These are phyloP conservation scores for Gila orcuttii DNA, from an alignment of 2,113 vertebrate genomes.

Conservation along the genomic window DNA sequence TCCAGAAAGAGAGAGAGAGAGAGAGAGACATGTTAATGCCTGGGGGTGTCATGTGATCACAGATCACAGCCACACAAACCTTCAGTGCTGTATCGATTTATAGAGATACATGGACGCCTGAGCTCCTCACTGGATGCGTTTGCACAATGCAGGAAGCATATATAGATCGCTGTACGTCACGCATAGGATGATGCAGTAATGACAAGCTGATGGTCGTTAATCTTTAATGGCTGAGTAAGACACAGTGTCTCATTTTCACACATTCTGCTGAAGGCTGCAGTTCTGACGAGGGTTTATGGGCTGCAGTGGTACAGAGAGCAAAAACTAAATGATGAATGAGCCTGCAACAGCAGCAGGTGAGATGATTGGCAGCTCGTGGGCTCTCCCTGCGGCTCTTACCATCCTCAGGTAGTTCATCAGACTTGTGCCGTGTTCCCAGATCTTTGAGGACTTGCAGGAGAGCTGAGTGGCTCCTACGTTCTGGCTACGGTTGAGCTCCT, in stretches of 20 bases:
- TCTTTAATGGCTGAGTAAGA: slow-evolving; percentile 39
- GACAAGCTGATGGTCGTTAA: slow-evolving; percentile 19
- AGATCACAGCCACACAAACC: background rate
- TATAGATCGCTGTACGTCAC: slow-evolving; percentile 13
- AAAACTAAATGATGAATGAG: slow-evolving; percentile 32
- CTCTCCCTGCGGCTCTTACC: slow-evolving; percentile 78
- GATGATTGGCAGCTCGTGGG: slow-evolving; percentile 31
- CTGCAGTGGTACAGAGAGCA: slow-evolving; percentile 19
- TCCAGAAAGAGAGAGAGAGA: slow-evolving; percentile 77
- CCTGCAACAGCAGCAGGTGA: background rate
- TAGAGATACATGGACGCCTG: slow-evolving; percentile 6
- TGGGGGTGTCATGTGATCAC: background rate
- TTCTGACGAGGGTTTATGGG: slow-evolving; percentile 16
- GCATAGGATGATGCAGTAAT: slow-evolving; percentile 11
- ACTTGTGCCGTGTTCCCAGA: slow-evolving; percentile 99
- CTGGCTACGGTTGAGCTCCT: slow-evolving; percentile 96
- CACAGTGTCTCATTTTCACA: slow-evolving; percentile 9
- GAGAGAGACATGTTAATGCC: slow-evolving; percentile 65
- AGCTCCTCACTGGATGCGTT: slow-evolving; percentile 11
- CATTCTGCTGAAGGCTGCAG: slow-evolving; percentile 39
- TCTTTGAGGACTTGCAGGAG: slow-evolving; percentile 96
- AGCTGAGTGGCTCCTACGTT: slow-evolving; percentile 95
- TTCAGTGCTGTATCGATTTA: slow-evolving; percentile 26
- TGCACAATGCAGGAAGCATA: slow-evolving; percentile 17
- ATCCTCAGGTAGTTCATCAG: slow-evolving; percentile 99